Percentiles rank a stretch among this genome's conserved stretches.
These are phyloP conservation scores for Eristalis arbustorum DNA, from an alignment of 2,888 invertebrate genomes.

Conservation along the genomic window DNA sequence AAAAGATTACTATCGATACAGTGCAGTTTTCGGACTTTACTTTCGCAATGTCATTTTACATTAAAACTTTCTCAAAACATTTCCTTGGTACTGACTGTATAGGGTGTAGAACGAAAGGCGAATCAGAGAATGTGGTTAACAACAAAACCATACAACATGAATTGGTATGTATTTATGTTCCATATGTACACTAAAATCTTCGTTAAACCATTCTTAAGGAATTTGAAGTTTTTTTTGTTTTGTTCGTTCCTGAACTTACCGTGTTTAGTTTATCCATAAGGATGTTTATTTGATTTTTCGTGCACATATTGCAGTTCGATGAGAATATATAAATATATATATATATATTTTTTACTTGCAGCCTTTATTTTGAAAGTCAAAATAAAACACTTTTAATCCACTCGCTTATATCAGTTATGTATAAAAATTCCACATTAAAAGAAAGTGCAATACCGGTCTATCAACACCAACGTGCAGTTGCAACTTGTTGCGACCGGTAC, in stretches of 20 bases:
- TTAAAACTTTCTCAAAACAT: no score
- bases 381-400: background rate
- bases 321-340: background rate
- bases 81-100: no score
- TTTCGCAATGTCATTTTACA: no score
- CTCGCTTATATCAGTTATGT: slow-evolving; percentile 12
- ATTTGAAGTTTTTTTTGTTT: background rate
- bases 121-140: no score
- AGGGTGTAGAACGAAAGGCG: no score
- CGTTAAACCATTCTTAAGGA: no score
- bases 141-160: no score
- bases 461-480: slow-evolving; percentile 26
- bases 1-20: no score
- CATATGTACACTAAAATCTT: no score
- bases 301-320: slow-evolving; percentile 53
- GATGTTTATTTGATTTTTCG: slow-evolving; percentile 66
- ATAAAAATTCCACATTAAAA: slow-evolving; percentile 40
- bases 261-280: slow-evolving; percentile 65
- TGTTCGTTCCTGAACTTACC: slow-evolving; percentile 23
- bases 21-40: no score
- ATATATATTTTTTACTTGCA: background rate
- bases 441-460: slow-evolving; percentile 51
- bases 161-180: no score
- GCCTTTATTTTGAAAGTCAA: background rate
- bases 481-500: slow-evolving; percentile 24